These are phyloP conservation scores for Xanthorhoe spadicearia DNA, from an alignment of 2,888 invertebrate genomes.

Conservation along the genomic window DNA sequence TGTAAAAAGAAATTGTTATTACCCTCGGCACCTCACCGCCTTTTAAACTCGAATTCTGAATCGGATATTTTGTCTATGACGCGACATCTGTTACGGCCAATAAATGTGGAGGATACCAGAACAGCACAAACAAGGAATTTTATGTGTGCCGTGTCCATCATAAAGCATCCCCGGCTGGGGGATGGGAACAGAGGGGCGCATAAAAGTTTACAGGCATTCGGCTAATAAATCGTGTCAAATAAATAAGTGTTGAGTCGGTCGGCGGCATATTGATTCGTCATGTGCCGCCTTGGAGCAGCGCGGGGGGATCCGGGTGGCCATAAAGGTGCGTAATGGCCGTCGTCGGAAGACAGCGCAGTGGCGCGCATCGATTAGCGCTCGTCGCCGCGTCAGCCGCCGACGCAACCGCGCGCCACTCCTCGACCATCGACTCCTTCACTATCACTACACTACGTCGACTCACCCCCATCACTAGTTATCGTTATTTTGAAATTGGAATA, in stretches of 20 bases:
- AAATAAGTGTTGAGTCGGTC: constrained; percentile 85
- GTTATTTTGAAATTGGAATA: constrained; percentile 15
- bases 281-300: constrained; percentile 80
- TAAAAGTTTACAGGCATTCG: constrained; percentile 84
- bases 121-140: constrained; percentile 74
- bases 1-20: constrained; percentile 68
- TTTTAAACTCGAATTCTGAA: constrained; percentile 40
- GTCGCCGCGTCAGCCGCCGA: constrained; percentile 83
- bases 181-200: constrained; percentile 69
- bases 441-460: constrained; percentile 29
- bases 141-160: constrained; percentile 79
- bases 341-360: constrained; percentile 88
- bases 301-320: constrained; percentile 80
- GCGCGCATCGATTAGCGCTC: constrained; percentile 89
- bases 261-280: constrained; percentile 85
- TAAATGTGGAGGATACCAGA: constrained; percentile 71
- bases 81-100: constrained; percentile 76
- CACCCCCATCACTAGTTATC: constrained; percentile 42
- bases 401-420: constrained; percentile 63
- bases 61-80: constrained; percentile 51
- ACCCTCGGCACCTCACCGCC: constrained; percentile 50
- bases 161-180: constrained; percentile 72
- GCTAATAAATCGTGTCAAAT: constrained; percentile 85
- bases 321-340: constrained; percentile 91
- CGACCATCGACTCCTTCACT: constrained; percentile 38